Conservation (phyloP, 1,140 invertebrate genomes). For the Atta cephalotes region DNA sequence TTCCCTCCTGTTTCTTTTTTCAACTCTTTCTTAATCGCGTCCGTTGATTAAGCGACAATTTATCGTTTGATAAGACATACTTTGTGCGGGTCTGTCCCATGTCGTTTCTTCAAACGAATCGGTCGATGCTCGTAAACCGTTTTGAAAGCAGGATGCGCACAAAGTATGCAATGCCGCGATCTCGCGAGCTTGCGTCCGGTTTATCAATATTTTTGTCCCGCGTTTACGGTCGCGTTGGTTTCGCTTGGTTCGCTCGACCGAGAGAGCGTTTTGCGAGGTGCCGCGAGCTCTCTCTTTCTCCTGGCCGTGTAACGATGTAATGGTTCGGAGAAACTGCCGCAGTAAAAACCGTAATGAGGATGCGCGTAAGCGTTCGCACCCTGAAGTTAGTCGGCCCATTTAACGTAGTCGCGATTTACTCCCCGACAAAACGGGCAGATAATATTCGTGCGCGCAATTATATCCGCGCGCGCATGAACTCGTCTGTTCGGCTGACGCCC, state of each 20-base stretch:
- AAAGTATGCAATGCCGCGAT: conserved; percentile 38
- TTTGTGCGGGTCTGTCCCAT: neutral
- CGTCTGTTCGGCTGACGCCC: neutral
- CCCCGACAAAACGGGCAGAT: conserved; percentile 40
- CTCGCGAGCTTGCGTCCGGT: conserved; percentile 36
- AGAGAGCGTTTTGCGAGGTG: conserved; percentile 34
- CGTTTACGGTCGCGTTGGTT: conserved; percentile 18
- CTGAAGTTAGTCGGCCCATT: conserved; percentile 52
- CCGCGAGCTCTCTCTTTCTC: conserved; percentile 14
- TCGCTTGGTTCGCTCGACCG: neutral
- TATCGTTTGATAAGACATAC: neutral
- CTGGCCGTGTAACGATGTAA: conserved; percentile 56
- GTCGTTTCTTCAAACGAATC: conserved; percentile 46
- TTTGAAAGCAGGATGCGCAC: conserved; percentile 1
- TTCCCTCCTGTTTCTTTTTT: neutral
- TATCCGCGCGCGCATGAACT: conserved; percentile 29
- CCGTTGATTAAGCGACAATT: conserved; percentile 51
- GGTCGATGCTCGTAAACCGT: conserved; percentile 46
- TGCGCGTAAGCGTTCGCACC: conserved; percentile 66
- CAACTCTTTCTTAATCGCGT: conserved; percentile 2
- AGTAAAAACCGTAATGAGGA: conserved; percentile 77
- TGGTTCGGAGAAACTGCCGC: conserved; percentile 66
- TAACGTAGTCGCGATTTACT: conserved; percentile 51
- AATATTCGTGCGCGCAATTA: conserved; percentile 66
- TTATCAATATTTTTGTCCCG: conserved; percentile 64